A percentile compares a stretch with the other conserved stretches of the same genome.
Conservation (phyloP, 2,113 vertebrate genomes). For the Dendropsophus ebraccatus region DNA sequence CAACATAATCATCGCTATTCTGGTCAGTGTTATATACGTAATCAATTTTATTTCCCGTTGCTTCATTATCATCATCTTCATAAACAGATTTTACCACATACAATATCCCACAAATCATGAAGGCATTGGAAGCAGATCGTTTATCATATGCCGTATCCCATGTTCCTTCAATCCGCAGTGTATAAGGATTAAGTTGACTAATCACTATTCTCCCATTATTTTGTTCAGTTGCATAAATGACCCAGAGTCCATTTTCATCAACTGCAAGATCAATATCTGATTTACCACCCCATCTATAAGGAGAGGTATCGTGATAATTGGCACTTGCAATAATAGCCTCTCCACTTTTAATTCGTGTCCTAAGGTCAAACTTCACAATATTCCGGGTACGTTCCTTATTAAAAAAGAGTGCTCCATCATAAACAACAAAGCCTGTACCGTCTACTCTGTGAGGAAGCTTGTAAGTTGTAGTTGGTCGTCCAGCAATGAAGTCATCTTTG, state of each 20-base stretch:
- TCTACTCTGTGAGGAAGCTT: slow-evolving; percentile 96
- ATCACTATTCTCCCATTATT: slow-evolving; percentile 97
- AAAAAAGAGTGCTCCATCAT: slow-evolving; percentile 96
- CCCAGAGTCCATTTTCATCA: slow-evolving; percentile 97
- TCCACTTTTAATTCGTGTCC: slow-evolving; percentile 96
- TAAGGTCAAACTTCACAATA: slow-evolving; percentile 96
- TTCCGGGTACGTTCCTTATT: slow-evolving; percentile 98
- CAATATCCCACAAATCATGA: slow-evolving; percentile 98
- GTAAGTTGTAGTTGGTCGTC: slow-evolving; percentile 94
- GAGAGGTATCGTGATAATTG: slow-evolving; percentile 98
- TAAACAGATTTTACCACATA: slow-evolving; percentile 97
- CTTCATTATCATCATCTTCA: slow-evolving; percentile 97
- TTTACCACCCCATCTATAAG: slow-evolving; percentile 97
- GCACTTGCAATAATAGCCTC: slow-evolving; percentile 97
- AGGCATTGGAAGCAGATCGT: slow-evolving; percentile 96
- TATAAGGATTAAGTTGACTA: slow-evolving; percentile 97
- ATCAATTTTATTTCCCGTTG: slow-evolving; percentile 98
- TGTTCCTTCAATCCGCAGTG: slow-evolving; percentile 91
- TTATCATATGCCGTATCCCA: slow-evolving; percentile 99
- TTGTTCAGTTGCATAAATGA: slow-evolving; percentile 98
- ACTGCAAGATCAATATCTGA: slow-evolving; percentile 97
- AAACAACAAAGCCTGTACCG: slow-evolving; percentile 95
- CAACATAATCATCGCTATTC: slow-evolving; percentile 91
- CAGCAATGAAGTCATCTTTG: slow-evolving; percentile 97
- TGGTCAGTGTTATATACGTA: slow-evolving; percentile 98